phyloP scores from a whole-genome alignment of 2,113 vertebrate genomes.

The Oceanites oceanicus region DNA sequence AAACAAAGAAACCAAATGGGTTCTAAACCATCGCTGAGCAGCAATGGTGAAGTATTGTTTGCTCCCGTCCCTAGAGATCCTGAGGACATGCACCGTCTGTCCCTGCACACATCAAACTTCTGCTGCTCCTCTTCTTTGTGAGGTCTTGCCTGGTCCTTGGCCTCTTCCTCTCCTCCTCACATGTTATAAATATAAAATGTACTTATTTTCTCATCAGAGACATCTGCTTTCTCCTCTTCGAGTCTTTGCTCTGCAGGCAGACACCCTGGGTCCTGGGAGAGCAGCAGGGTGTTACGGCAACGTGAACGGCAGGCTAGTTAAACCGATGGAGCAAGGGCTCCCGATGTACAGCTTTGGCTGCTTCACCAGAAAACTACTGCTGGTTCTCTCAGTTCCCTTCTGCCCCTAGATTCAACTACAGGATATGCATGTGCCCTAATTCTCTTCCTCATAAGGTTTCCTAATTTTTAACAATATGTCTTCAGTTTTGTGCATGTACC shows the following conservation, averaged over 20 bases:
- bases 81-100: background rate
- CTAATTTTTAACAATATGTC: background rate
- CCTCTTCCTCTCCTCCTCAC: background rate
- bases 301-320: fast-evolving
- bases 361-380: background rate
- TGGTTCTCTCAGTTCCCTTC: background rate
- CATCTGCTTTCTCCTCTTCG: background rate
- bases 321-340: background rate
- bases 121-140: background rate
- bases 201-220: background rate
- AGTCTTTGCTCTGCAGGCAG: background rate
- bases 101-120: background rate
- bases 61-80: background rate
- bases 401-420: background rate
- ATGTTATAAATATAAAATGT: background rate
- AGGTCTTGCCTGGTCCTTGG: background rate
- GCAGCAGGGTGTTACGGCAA: fast-evolving
- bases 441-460: background rate
- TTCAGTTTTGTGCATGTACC: background rate
- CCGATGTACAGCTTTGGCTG: background rate
- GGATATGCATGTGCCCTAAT: background rate
- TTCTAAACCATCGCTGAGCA: background rate
- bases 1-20: background rate
- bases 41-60: background rate
- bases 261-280: background rate